phyloP scores from a whole-genome alignment of 2,113 vertebrate species.

The Tragelaphus buxtoni region DNA sequence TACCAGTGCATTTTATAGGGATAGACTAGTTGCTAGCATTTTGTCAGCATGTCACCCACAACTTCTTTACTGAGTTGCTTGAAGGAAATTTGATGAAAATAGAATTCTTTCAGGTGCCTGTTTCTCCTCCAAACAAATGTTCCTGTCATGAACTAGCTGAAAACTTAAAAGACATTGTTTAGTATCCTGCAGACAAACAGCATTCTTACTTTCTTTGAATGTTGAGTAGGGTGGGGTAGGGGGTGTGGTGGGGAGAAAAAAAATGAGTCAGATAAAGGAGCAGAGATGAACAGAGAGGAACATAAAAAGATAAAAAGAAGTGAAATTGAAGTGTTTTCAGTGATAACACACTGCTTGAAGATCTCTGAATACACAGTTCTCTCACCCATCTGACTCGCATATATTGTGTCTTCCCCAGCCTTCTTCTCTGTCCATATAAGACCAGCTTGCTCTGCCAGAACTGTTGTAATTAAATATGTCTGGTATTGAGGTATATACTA shows the following conservation, averaged over 20 bases:
- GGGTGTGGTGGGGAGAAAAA: not conserved
- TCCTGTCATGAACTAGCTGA: not conserved
- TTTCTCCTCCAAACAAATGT: not conserved
- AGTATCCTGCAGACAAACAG: not conserved
- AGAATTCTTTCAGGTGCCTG: not conserved
- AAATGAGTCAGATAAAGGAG: not conserved
- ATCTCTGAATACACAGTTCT: not conserved
- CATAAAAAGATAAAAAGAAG: not conserved
- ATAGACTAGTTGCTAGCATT: not conserved
- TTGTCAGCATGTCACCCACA: not conserved
- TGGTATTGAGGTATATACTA: not conserved
- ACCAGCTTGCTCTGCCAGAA: not conserved
- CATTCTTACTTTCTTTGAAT: not conserved
- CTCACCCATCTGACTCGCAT: accelerated
- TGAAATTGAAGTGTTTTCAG: not conserved
- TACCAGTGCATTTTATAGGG: not conserved
- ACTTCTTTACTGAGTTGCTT: not conserved
- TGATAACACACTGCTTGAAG: no score
- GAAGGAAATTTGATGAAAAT: not conserved
- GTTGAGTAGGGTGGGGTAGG: not conserved
- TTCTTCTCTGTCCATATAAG: not conserved
- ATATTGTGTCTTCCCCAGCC: not conserved
- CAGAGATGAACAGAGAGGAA: not conserved
- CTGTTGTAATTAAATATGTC: not conserved
- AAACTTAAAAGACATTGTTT: not conserved